These are phyloP conservation scores for Liolophura sinensis DNA, from an alignment of 1,140 invertebrate genomes.

Conservation along the genomic window DNA sequence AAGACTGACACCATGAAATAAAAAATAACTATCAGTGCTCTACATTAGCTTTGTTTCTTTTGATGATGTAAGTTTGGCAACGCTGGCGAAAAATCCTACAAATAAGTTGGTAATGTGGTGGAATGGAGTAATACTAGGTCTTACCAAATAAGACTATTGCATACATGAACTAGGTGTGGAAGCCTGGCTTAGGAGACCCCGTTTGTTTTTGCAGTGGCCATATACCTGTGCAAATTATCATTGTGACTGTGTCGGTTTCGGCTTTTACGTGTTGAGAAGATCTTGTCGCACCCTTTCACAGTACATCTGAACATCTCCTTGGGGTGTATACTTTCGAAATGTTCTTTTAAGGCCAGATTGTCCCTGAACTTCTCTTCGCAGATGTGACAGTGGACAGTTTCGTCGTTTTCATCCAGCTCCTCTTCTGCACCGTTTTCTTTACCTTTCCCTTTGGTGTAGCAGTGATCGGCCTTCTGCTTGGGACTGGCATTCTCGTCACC, in stretches of 20 bases:
- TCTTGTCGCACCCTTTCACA: constrained; percentile 77
- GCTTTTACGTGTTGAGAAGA: constrained; percentile 76
- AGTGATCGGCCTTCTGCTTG: no score
- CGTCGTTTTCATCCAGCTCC: constrained; percentile 36
- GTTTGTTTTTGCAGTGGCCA: constrained; percentile 9
- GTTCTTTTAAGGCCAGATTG: constrained; percentile 67
- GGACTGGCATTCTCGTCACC: background rate
- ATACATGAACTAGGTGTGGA: no score
- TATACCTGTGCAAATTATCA: constrained; percentile 46
- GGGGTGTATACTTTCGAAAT: constrained; percentile 69
- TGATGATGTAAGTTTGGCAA: no score
- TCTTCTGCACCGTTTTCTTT: constrained; percentile 18
- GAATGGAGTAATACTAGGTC: no score
- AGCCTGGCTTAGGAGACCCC: background rate
- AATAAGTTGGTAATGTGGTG: no score
- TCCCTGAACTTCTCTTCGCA: constrained; percentile 69
- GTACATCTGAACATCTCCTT: constrained; percentile 73
- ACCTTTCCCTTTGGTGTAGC: constrained; percentile 10
- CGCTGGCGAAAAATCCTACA: no score
- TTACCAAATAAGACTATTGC: no score
- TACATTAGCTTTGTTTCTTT: no score
- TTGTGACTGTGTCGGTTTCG: constrained; percentile 72
- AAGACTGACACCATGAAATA: no score
- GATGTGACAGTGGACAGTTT: constrained; percentile 68
- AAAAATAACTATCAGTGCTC: no score